phyloP scores from a whole-genome alignment of 2,797 vertebrate genomes.

The Fratercula arctica region DNA sequence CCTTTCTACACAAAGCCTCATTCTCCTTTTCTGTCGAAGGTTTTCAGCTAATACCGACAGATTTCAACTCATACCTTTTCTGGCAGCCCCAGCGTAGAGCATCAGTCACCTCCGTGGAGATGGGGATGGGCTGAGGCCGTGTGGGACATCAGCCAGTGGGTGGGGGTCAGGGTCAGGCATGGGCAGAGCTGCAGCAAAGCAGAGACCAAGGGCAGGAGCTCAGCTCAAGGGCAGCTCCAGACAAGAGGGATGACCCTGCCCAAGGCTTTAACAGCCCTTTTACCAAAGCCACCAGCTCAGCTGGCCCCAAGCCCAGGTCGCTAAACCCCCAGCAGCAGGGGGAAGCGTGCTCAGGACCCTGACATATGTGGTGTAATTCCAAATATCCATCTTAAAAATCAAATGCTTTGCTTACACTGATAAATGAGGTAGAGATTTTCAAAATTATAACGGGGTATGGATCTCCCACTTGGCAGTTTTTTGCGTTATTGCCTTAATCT shows the following conservation, averaged over 20 bases:
- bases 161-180: background rate
- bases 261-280: background rate
- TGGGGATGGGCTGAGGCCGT: background rate
- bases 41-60: background rate
- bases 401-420: background rate
- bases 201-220: background rate
- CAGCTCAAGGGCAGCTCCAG: background rate
- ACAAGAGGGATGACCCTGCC: background rate
- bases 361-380: background rate
- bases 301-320: background rate
- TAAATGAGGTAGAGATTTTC: background rate
- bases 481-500: background rate
- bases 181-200: background rate
- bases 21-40: background rate
- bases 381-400: background rate
- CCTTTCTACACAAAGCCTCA: background rate
- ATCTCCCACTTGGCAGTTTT: background rate
- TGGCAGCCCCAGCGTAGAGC: background rate
- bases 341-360: background rate
- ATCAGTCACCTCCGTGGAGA: background rate
- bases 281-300: background rate
- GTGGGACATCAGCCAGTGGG: fast-evolving
- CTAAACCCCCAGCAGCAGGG: background rate
- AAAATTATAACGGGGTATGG: background rate
- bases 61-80: background rate